Evolutionary conservation across 2,797 vertebrate genomes (phyloP).

Genomic region (Enoplosus armatus): DNA sequence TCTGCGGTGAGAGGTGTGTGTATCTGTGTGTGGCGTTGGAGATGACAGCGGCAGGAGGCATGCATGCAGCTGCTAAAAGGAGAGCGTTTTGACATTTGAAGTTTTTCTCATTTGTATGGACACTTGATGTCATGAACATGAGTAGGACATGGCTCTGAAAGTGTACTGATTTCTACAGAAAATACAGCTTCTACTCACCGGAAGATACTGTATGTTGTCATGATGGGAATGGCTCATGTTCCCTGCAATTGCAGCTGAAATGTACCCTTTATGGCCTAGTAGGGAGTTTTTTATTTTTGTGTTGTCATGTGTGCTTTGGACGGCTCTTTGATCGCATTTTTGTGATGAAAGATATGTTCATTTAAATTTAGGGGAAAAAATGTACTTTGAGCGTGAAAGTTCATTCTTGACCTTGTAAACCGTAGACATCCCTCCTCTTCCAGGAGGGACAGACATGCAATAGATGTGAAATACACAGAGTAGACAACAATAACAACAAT

Average conservation of each 20-base stretch:
- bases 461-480: neutral
- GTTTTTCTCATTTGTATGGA: conserved; percentile 28
- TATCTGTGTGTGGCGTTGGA: neutral
- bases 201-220: neutral
- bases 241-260: conserved; percentile 1
- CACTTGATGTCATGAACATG: neutral
- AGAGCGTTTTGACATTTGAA: conserved; percentile 31
- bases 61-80: conserved; percentile 21
- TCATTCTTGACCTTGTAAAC: neutral
- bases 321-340: neutral
- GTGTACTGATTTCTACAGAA: conserved; percentile 8
- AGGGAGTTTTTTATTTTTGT: neutral
- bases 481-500: neutral
- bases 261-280: neutral
- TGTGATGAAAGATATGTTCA: neutral
- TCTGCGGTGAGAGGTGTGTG: conserved; percentile 10
- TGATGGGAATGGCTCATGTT: neutral
- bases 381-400: neutral
- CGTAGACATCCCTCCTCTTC: neutral
- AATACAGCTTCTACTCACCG: neutral
- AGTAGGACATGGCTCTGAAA: conserved; percentile 7
- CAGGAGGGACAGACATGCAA: neutral
- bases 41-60: conserved; percentile 5
- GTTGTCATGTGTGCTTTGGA: neutral
- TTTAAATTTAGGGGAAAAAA: neutral